Evolutionary conservation across 1,140 invertebrate species (phyloP), one percentile per base, ranked within the genome.

Genomic region (Cydia splendana): DNA sequence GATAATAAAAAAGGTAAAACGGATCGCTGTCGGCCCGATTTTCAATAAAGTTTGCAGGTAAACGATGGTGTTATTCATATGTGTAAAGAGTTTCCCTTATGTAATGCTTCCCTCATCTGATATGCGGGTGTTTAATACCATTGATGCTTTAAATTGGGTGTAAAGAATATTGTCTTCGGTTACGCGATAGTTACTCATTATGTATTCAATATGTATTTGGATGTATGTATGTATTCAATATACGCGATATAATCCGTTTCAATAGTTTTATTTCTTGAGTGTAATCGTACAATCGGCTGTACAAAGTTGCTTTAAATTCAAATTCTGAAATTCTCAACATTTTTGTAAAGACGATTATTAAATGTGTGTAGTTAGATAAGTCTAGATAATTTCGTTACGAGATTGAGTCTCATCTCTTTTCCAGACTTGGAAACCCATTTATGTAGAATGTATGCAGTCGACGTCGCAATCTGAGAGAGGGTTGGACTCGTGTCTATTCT

Each of bases 1-100:
- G 82, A 85, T 86, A 88, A 86, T 83, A 88, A 85, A 87, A 82
- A 85, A 85, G 85, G 81, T 84, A 83, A 80, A 87, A 87, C 80
- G 86, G 79, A 82, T 88, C 82, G 84, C 75, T 81, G 75, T 79
- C 77, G 42, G 51, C 57, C 80, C 82, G 84, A 88, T 88, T 88
- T 87, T 87, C 84, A 85, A 88, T 85, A 88, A 81, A 82, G 81
- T 82, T 83, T 85, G 82, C 81, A 83, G 84, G 86, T 84, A 82
- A 85, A 85, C 81, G 84, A 81, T 78, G 78, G 77, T 82, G 86
- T 82, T 83, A 84, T 85, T 82, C 80, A 85, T 85, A 85, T 82
- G 84, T 81, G 82, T 83, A 82, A 84, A 83, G 75, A 78, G 53
- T 71, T 76, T 53, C 80, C 79, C 76, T 65, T n/a, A 12, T n/a